Base-by-base conservation (phyloP, 1,140 invertebrate species). In the Hormaphis cornu region DNA sequence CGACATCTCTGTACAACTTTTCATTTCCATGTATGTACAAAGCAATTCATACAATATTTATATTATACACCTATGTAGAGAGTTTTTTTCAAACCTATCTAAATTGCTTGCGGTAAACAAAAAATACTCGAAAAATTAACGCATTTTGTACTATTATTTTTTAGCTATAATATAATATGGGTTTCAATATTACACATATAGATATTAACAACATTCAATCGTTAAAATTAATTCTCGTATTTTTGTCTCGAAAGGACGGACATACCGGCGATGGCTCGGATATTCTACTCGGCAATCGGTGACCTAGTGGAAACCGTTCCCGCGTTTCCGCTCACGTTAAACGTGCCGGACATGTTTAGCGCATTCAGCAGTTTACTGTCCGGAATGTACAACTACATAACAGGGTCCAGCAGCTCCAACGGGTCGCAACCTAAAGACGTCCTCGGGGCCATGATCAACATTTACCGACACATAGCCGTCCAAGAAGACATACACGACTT, bases 251-350 rank as follows among this genome's bases (percentile, higher is more conserved):
- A 66, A 18, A 66, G 61, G n/a, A 46, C 61, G n/a, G 30, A 66
- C 3, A 16, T 22, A 5, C 61, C 61, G 16, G 44, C 14, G n/a
- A n/a, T 66, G 33, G 54, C 52, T 24, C 9, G 69, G 35, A 59
- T 70, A 20, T 70, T 70, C 28, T 70, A 59, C 16, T 70, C 69
- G 3, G 69, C 69, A 0, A 14, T 70, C 0, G 69, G 69, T 1
- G 56, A 70, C 20, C 16, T 70, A 8, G 35, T 70, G 0, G 54
- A 58, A 24, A 18, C 52, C 1, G 35, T 70, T 22, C 69, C 69
- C 0, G 2, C 52, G 37, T 48, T 53, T 48, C 69, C 69, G 6
- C 20, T 70, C 20, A 70, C 69, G 16, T 59, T 70, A 10, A 70
- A 70, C 44, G 69, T 69, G 2, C 70, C 70, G 0, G 70, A 71